These are phyloP conservation scores for Microplitis demolitor DNA, from an alignment of 1,140 invertebrate genomes.

Conservation along the genomic window DNA sequence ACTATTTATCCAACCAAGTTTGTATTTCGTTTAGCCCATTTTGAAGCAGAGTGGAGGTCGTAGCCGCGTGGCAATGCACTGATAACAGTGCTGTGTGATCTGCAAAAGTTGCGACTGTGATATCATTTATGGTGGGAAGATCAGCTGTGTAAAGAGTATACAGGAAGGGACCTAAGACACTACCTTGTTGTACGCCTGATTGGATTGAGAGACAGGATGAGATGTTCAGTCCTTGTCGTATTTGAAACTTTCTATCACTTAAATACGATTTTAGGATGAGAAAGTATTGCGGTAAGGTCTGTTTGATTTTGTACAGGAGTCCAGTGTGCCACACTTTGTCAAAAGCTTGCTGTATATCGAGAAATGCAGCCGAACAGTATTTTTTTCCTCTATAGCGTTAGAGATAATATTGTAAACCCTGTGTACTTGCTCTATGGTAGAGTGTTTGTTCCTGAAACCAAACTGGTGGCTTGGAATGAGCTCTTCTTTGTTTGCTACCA, in stretches of 20 bases:
- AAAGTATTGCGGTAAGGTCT: slow-evolving; percentile 1
- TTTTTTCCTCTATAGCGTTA: not conserved
- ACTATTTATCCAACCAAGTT: slow-evolving; percentile 38
- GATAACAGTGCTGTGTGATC: slow-evolving; percentile 38
- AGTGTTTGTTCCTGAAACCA: too few relatives aligned
- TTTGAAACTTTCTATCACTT: not conserved
- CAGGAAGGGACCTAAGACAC: slow-evolving; percentile 37
- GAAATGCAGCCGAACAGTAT: not conserved
- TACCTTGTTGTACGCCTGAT: slow-evolving; percentile 42
- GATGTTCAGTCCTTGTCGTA: not conserved
- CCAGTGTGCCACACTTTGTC: not conserved
- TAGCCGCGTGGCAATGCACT: not conserved
- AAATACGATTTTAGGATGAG: slow-evolving; percentile 15
- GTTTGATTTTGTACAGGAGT: slow-evolving; percentile 29
- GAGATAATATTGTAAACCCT: not conserved
- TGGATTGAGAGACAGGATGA: not conserved
- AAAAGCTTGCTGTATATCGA: slow-evolving; percentile 8
- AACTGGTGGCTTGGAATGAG: not conserved
- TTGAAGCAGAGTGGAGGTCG: not conserved
- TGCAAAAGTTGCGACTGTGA: slow-evolving; percentile 35
- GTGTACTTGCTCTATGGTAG: not conserved
- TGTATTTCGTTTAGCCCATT: not conserved
- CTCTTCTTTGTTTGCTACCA: not conserved
- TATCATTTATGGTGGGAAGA: slow-evolving; percentile 34
- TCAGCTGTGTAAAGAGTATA: slow-evolving; percentile 44